phyloP scores from a whole-genome alignment of 2,888 invertebrate genomes.

The Drosophila kokeensis region DNA sequence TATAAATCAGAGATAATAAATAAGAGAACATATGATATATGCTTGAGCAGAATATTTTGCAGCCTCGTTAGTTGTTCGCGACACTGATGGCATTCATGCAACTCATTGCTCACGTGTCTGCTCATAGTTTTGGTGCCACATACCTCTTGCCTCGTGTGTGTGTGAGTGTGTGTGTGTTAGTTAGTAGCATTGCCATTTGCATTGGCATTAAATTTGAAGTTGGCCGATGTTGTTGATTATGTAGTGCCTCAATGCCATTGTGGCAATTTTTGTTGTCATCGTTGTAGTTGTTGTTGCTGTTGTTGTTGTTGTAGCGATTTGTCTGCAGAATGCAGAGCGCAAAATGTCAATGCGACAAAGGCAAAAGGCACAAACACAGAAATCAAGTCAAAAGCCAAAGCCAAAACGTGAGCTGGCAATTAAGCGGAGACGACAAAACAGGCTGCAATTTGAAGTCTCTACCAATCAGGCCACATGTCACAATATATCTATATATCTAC shows the following conservation, averaged over 20 bases:
- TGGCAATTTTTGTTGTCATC: slow-evolving; percentile 28
- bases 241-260: slow-evolving; percentile 68
- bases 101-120: slow-evolving; percentile 11
- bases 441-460: neutral
- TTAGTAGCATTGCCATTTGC: slow-evolving; percentile 58
- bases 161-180: slow-evolving; percentile 19
- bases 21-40: neutral
- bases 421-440: slow-evolving; percentile 51
- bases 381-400: slow-evolving; percentile 71
- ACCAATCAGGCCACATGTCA: slow-evolving; percentile 38
- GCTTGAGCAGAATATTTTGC: neutral
- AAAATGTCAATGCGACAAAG: slow-evolving; percentile 76
- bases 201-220: slow-evolving; percentile 74
- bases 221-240: slow-evolving; percentile 65
- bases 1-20: neutral
- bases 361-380: slow-evolving; percentile 60
- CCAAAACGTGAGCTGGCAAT: slow-evolving; percentile 79
- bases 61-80: neutral
- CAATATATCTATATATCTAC: slow-evolving; percentile 18
- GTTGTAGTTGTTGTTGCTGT: slow-evolving; percentile 26
- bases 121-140: slow-evolving; percentile 30
- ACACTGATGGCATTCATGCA: neutral
- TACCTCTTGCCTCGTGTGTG: slow-evolving; percentile 9
- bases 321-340: slow-evolving; percentile 68
- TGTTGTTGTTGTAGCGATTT: slow-evolving; percentile 64